A percentile compares a stretch with the other conserved stretches of the same genome.
Conservation (phyloP, 2,888 invertebrate genomes). For the Drosophila algonquin region DNA sequence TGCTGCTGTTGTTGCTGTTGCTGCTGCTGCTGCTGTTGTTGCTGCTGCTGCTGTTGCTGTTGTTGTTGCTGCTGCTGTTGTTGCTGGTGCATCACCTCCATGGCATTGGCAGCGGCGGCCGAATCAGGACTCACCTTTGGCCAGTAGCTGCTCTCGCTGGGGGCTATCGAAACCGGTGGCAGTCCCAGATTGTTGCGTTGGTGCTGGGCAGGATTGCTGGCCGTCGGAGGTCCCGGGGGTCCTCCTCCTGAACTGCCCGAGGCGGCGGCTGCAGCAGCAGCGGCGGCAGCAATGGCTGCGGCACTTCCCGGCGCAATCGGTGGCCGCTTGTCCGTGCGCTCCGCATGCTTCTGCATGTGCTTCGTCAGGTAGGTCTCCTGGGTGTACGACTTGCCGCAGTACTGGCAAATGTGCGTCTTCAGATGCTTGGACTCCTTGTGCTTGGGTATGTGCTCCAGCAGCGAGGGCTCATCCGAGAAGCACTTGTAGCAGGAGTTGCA, state of each 20-base stretch:
- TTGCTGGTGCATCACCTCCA: constrained; percentile 87
- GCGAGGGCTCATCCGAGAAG: constrained; percentile 97
- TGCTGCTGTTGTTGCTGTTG: constrained; percentile 84
- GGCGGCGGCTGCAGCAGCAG: constrained; percentile 50
- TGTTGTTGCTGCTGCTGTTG: constrained; percentile 87
- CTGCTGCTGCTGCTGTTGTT: constrained; percentile 87
- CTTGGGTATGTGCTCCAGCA: constrained; percentile 99
- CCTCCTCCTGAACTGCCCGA: constrained; percentile 15
- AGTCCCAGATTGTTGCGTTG: constrained; percentile 77
- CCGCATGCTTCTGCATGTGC: constrained; percentile 99
- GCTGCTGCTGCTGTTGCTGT: constrained; percentile 85
- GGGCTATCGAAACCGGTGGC: constrained; percentile 81
- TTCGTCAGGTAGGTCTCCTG: constrained; percentile 99
- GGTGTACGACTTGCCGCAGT: constrained; percentile 99
- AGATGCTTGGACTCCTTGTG: constrained; percentile 99
- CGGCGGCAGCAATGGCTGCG: constrained; percentile 70
- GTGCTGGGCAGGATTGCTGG: constrained; percentile 59
- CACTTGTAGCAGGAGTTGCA: constrained; percentile 99
- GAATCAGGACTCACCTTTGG: constrained; percentile 93
- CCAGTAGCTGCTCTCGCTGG: constrained; percentile 88
- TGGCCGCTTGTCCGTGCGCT: constrained; percentile 94
- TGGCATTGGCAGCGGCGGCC: constrained; percentile 86
- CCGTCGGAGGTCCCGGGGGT: constrained; percentile 21
- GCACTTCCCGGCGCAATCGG: constrained; percentile 88
- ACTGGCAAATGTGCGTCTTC: constrained; percentile 99